Evolutionary conservation across 1,140 invertebrate genomes (phyloP), one percentile per base, ranked within the genome.

Genomic region (Tribolium madens): DNA sequence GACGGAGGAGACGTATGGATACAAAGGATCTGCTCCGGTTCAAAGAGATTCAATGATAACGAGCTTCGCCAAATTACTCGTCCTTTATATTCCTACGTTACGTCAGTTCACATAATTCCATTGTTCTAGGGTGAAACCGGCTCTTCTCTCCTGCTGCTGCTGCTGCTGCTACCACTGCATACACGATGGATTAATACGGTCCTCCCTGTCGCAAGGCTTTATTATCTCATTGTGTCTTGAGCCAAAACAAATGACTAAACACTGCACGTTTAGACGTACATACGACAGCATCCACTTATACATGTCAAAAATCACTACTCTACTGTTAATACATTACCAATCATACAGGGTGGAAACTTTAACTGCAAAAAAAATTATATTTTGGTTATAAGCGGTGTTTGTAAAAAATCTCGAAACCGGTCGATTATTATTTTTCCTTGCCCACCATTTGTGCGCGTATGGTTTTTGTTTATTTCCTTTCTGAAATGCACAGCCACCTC

Each of bases 21-120:
- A 77, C 76, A 79, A 79, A 79, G 77, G 78, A 77, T 70, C 17
- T 76, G 36, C 77, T 68, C 36, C 48, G 53, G 75, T 80, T 81
- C 78, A 77, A 81, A 81, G 80, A 77, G 78, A 81, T 77, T 75
- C 74, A 72, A 75, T 78, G 80, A 79, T 79, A 81, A 80, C 78
- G 79, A 80, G 75, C 80, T 69, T 70, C 74, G 76, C 73, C 79
- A 81, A 81, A 81, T 81, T 81, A 80, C 76, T 80, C 77, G 77
- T 74, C 79, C 79, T 78, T 81, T 81, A 78, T 81, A 81, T 80
- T 81, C 75, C 64, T 76, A 73, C 79, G 79, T 80, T 79, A 76
- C 77, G 78, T 80, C 77, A 76, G 72, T 75, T 80, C 68, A 74
- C 79, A 78, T 81, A 81, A 81, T 80, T 78, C 78, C 64, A 81